Conservation (phyloP, 2,797 vertebrate species). For the Alca torda region DNA sequence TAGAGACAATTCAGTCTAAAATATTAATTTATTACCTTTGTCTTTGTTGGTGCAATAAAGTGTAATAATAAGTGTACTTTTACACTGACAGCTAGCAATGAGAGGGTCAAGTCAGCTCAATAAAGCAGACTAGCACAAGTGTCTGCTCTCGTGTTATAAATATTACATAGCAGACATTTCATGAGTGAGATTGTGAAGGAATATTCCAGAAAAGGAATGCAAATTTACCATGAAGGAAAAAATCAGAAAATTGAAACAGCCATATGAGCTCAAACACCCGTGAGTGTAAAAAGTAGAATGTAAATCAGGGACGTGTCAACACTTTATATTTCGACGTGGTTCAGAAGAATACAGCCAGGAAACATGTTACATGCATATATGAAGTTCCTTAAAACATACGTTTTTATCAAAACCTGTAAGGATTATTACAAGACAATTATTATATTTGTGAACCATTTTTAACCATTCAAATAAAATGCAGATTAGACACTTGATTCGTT, state of each 20-base stretch:
- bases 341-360: not conserved
- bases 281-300: not conserved
- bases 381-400: not conserved
- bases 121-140: conserved; percentile 34
- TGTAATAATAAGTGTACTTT: conserved; percentile 32
- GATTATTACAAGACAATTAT: not conserved
- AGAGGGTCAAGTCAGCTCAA: conserved; percentile 39
- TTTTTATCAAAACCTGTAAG: not conserved
- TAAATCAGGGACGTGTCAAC: not conserved
- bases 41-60: conserved; percentile 30
- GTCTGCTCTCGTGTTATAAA: conserved; percentile 25
- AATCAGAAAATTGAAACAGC: not conserved
- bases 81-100: conserved; percentile 18
- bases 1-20: conserved; percentile 10
- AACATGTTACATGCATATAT: not conserved
- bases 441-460: not conserved
- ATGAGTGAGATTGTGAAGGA: not conserved
- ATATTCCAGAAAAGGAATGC: conserved; percentile 9
- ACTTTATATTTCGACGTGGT: not conserved
- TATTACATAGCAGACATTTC: conserved; percentile 20
- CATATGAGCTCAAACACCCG: not conserved
- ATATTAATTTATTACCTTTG: conserved; percentile 38
- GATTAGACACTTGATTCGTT: not conserved
- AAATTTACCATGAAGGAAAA: conserved; percentile 1
- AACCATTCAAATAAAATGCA: not conserved